Base-by-base conservation (phyloP, 2,888 invertebrate species). In the Coleophora flavipennella region DNA sequence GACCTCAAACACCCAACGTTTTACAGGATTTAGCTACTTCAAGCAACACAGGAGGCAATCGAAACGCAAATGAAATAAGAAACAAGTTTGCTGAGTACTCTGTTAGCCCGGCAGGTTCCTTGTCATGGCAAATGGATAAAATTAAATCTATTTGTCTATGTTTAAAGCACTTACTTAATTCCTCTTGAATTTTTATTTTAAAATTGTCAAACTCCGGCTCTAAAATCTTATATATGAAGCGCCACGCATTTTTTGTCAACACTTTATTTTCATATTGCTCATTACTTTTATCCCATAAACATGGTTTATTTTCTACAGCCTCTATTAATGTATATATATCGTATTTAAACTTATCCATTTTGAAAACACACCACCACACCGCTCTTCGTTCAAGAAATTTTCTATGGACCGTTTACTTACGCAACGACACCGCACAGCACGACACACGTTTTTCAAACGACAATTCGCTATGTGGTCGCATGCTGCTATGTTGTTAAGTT, bases 61-160 rank as follows among this genome's bases (percentile, higher is more conserved):
- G 42, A 33, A 42, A 33, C n/a, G 39, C 39, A 34, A 42, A 42
- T 31, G 39, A 42, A 13, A 42, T 42, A 42, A 36, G 42, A 42
- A 42, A 39, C 31, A 36, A 39, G 36, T 42, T 39, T 32, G 39
- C 36, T 28, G 39, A 42, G 25, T 39, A 36, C 33, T 42, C 39
- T 39, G 26, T 36, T 38, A 39, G 39, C 34, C 39, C 39, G 12
- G 42, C 20, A 39, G 42, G 42, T 12, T 42, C 39, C 34, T 31
- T 42, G 31, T 39, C 42, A 14, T 42, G 42, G 39, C 42, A 42
- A 31, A 39, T 42, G 35, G 11, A 33, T 29, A 42, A 42, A 42
- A 42, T 42, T 27, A 39, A 42, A 42, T n/a, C 29, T 36, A 32
- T 32, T 38, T 36, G 35, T 35, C 35, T 38, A 27, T 42, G 35